Evolutionary conservation across 2,888 invertebrate species (phyloP).

Genomic region (Rotaria macrura): DNA sequence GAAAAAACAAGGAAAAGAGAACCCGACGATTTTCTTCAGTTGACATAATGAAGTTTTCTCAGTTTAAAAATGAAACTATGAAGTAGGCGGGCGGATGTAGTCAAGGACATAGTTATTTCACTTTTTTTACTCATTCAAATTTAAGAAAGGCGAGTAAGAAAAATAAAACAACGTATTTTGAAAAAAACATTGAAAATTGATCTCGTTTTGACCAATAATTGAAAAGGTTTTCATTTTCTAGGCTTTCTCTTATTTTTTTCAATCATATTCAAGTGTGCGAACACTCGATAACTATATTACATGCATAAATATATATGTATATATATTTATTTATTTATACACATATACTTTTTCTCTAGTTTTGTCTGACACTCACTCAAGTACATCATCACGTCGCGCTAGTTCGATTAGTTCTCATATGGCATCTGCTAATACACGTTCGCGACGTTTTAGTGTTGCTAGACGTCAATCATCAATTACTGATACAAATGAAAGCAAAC

Average conservation of each 20-base stretch:
- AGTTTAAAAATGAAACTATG: not conserved
- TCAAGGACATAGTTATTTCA: not conserved
- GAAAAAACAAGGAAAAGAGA: not conserved
- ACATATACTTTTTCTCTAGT: not conserved
- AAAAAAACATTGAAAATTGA: not conserved
- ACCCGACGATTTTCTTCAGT: not conserved
- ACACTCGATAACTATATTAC: not conserved
- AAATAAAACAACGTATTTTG: too few species aligned
- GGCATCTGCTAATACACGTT: not conserved
- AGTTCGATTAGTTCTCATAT: not conserved
- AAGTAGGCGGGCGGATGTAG: not conserved
- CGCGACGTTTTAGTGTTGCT: not conserved
- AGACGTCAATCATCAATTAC: not conserved
- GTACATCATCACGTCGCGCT: not conserved
- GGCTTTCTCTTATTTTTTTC: not conserved
- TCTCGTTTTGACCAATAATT: not conserved
- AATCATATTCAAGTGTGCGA: not conserved
- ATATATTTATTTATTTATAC: not conserved
- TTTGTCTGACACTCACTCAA: not conserved
- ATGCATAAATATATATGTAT: not conserved
- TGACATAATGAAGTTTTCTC: not conserved
- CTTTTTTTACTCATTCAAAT: not conserved
- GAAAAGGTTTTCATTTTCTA: not conserved
- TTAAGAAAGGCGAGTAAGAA: not conserved
- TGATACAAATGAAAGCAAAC: not conserved